Conservation (phyloP, 2,113 vertebrate species). For the Lophotis ruficrista region DNA sequence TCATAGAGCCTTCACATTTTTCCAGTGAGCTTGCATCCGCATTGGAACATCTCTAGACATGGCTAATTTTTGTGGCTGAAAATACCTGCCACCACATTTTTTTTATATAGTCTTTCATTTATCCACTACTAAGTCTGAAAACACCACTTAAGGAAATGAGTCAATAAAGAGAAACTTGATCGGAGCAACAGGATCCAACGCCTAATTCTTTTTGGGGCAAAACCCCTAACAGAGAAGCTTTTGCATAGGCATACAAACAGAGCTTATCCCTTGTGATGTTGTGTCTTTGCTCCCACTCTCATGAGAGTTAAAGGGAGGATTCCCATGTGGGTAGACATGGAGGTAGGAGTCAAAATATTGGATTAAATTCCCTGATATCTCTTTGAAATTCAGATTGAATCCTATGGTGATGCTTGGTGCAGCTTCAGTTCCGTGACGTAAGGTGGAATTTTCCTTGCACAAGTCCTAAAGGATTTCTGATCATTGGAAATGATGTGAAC, state of each 20-base stretch:
- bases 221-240: neutral
- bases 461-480: neutral
- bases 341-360: neutral
- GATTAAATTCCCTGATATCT: neutral
- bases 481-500: neutral
- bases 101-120: slow-evolving; percentile 28
- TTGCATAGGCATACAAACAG: neutral
- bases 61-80: neutral
- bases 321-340: neutral
- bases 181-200: neutral
- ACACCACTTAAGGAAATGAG: neutral
- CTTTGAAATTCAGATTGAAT: neutral
- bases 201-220: neutral
- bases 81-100: neutral
- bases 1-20: neutral
- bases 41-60: neutral
- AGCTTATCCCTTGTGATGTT: neutral
- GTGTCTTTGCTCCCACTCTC: neutral
- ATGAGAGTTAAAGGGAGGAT: neutral
- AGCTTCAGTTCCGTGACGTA: neutral
- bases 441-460: neutral
- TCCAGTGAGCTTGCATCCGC: neutral
- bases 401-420: neutral
- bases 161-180: neutral
- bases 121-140: neutral